Base-by-base conservation (phyloP, 2,113 vertebrate species). In the Atrichornis clamosus region DNA sequence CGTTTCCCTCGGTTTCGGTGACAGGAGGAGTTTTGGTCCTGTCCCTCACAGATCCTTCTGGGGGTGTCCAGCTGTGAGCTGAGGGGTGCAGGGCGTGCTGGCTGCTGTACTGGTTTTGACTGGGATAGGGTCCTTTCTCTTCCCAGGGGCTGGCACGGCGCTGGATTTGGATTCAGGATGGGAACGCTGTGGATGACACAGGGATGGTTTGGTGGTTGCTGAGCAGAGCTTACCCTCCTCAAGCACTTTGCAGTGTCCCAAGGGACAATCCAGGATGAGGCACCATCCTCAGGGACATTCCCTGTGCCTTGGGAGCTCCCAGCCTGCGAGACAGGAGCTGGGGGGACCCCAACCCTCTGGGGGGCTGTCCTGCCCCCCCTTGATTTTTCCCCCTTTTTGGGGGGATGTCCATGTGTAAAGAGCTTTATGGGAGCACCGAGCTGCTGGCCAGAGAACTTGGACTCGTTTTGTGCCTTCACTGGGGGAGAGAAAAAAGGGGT, bases 401-500 rank as follows among this genome's bases (percentile, higher is more conserved):
- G 27, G 11, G 11, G 7, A 28, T 28, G 23, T n/a, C 28, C 15
- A 18, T 19, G 33, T 56, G 69, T 42, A 47, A 84, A 41, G 27
- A 18, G 17, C 16, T 63, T 64, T 55, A 22, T 39, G 49, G 49
- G 47, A 64, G n/a, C 41, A 56, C 11, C 1, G 10, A 74, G 69
- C n/a, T 74, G 41, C n/a, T 47, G 68, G 41, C 33, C 47, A 24
- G 46, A 58, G 49, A 39, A 47, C 33, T 7, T 27, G 49, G 39
- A 32, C 28, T 33, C 5, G 1, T 52, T 42, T 35, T 44, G 47
- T 53, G 56, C 22, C 27, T 32, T 30, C 24, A 30, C 6, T 26
- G 52, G 16, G 23, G 0, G 0, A 30, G 19, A 9, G 26, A 17
- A 26, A 44, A 53, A 14, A 8, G 15, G 30, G 6, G 11, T 16